Conservation (phyloP, 92 coral and sea anemone genomes). For the Phymanthus crucifer region DNA sequence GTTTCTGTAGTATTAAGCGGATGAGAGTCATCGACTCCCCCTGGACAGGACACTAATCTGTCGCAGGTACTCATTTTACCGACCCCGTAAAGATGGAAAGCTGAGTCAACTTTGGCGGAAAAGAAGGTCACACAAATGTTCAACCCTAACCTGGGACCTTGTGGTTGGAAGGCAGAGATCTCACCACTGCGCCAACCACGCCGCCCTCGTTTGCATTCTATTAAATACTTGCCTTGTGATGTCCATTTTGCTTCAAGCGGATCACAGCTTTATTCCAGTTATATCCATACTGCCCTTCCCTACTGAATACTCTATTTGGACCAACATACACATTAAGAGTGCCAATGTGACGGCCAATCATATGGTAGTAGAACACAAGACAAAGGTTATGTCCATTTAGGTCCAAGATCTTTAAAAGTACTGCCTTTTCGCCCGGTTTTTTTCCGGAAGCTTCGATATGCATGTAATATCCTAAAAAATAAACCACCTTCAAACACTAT, state of each 20-base stretch:
- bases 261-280: conserved; percentile 30
- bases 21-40: too few relatives aligned
- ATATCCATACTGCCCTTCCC: not conserved
- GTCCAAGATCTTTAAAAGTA: not conserved
- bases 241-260: conserved; percentile 1
- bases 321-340: conserved; percentile 27
- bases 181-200: too few relatives aligned
- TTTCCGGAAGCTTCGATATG: conserved; percentile 54
- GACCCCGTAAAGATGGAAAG: too few relatives aligned
- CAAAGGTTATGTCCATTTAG: conserved; percentile 9
- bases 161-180: too few relatives aligned
- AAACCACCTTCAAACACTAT: too few relatives aligned
- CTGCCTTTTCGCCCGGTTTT: conserved; percentile 11
- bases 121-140: too few relatives aligned
- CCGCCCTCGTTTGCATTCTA: not conserved
- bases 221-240: not conserved
- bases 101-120: too few relatives aligned
- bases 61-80: too few relatives aligned
- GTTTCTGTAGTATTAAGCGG: too few relatives aligned
- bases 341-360: conserved; percentile 28
- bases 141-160: too few relatives aligned
- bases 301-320: not conserved
- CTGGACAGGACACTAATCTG: too few relatives aligned
- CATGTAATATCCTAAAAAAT: conserved; percentile 62
- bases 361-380: conserved; percentile 28